Evolutionary conservation across 2,888 invertebrate species (phyloP).

Genomic region (Hermaeophaga mercurialis): DNA sequence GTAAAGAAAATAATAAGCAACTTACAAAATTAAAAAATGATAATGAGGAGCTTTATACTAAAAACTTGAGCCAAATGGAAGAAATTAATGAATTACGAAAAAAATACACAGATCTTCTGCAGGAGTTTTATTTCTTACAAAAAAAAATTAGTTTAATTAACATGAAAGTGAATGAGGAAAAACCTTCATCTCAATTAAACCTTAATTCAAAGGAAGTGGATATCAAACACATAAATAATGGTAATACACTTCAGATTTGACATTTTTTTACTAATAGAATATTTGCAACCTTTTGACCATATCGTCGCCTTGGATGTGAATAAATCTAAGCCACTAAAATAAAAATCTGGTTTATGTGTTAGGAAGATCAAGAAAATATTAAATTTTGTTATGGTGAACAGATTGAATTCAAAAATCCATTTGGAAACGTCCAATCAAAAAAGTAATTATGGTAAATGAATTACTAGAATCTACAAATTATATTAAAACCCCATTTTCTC

Average conservation of each 20-base stretch:
- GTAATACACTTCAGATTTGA: conserved; percentile 19
- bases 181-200: conserved; percentile 7
- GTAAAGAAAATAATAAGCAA: conserved; percentile 15
- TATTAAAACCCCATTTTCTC: too few species aligned
- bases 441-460: too few species aligned
- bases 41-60: conserved; percentile 22
- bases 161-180: conserved; percentile 24
- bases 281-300: too few species aligned
- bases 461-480: too few species aligned
- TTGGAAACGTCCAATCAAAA: too few species aligned
- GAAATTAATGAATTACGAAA: conserved; percentile 32
- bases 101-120: conserved; percentile 36
- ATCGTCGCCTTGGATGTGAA: too few species aligned
- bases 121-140: conserved; percentile 40
- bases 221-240: background rate
- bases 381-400: too few species aligned
- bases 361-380: too few species aligned
- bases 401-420: too few species aligned
- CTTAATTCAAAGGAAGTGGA: conserved; percentile 12
- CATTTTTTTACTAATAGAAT: too few species aligned
- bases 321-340: too few species aligned
- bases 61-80: conserved; percentile 28
- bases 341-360: too few species aligned
- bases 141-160: conserved; percentile 40
- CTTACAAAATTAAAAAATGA: conserved; percentile 17